Evolutionary conservation across 2,113 vertebrate species (phyloP).

Genomic region (Coracopsis vasa): DNA sequence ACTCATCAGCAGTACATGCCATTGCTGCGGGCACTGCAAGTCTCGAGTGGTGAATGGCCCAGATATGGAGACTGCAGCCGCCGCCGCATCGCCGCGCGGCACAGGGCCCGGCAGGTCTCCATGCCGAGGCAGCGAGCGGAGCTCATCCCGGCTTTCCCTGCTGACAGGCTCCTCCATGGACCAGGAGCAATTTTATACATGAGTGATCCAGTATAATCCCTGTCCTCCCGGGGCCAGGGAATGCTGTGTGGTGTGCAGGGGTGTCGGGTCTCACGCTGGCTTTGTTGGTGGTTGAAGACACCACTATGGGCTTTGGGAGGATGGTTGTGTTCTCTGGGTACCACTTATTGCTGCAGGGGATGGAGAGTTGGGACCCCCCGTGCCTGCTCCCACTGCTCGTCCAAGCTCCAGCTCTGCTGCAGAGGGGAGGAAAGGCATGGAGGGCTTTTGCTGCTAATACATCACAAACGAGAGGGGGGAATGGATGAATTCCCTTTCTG

Average conservation of each 20-base stretch:
- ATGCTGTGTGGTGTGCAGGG: rapidly evolving
- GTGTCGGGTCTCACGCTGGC: rapidly evolving
- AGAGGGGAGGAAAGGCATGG: rapidly evolving
- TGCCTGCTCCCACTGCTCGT: rapidly evolving
- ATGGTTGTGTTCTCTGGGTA: not conserved
- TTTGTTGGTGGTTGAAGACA: not conserved
- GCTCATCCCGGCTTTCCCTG: not conserved
- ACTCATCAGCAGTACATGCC: slow-evolving; percentile 57
- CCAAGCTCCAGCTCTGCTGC: not conserved
- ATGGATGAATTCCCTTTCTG: not conserved
- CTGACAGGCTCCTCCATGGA: not conserved
- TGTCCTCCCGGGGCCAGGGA: rapidly evolving
- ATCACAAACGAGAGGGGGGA: not conserved
- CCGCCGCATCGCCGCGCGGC: not conserved
- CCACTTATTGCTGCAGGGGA: rapidly evolving
- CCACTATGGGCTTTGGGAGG: not conserved
- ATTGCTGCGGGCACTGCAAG: slow-evolving; percentile 44
- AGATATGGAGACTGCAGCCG: slow-evolving; percentile 31
- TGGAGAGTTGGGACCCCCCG: rapidly evolving
- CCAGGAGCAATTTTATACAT: not conserved
- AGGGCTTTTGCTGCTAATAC: not conserved
- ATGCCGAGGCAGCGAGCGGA: rapidly evolving
- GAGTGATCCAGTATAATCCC: not conserved
- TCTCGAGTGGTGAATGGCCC: slow-evolving; percentile 61
- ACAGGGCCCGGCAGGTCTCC: not conserved